These are phyloP conservation scores for Neosilurus mollespiculum DNA, from an alignment of 2,797 vertebrate species.

Conservation along the genomic window DNA sequence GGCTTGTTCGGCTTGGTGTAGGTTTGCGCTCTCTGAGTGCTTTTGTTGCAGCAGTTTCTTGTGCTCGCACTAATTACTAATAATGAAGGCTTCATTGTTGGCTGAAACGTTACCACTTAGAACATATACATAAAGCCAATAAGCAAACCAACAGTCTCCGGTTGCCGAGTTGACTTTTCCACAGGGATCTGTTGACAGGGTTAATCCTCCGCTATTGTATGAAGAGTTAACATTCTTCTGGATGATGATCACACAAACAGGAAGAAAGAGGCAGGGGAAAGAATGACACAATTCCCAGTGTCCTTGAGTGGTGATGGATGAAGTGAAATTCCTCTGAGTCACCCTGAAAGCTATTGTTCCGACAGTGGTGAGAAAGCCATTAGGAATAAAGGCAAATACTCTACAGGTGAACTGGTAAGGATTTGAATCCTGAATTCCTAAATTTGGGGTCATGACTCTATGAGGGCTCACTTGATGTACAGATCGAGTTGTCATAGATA, in stretches of 20 bases:
- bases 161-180: neutral
- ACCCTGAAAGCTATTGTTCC: neutral
- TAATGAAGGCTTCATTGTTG: neutral
- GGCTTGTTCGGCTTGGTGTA: no score
- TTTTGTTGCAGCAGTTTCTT: neutral
- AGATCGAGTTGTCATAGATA: neutral
- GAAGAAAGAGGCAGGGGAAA: neutral
- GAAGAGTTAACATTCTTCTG: neutral
- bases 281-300: neutral
- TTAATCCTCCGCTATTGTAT: neutral
- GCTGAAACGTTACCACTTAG: neutral
- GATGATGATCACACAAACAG: slow-evolving; percentile 6
- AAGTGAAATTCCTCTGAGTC: slow-evolving; percentile 1
- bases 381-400: no score
- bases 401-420: neutral
- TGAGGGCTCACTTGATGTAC: neutral
- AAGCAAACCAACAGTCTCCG: neutral
- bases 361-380: neutral
- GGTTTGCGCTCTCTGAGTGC: no score
- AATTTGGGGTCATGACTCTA: neutral
- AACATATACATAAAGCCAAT: neutral
- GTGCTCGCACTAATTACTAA: neutral
- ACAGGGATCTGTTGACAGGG: no score
- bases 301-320: slow-evolving; percentile 1
- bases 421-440: neutral